These are phyloP conservation scores for Menidia beryllina DNA, from an alignment of 2,113 vertebrate genomes.

Conservation along the genomic window DNA sequence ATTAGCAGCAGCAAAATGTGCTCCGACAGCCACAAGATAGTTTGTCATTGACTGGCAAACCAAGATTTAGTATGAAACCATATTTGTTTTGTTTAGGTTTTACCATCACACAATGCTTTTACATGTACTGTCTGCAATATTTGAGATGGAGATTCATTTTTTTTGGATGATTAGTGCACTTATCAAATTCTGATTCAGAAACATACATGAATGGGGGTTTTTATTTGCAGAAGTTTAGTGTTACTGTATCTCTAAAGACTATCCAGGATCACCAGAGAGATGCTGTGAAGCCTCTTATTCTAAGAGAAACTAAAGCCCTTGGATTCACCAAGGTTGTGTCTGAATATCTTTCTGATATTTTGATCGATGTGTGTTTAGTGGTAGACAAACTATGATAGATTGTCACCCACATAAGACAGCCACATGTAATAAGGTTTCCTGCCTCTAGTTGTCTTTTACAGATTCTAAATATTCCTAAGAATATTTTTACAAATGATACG, in stretches of 20 bases:
- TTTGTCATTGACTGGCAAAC: neutral
- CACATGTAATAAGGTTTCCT: neutral
- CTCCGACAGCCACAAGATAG: conserved; percentile 10
- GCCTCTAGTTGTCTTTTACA: neutral
- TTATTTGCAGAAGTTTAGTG: neutral
- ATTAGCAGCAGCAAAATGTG: conserved; percentile 34
- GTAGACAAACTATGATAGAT: neutral
- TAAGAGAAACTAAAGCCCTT: neutral
- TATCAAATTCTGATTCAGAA: conserved; percentile 1
- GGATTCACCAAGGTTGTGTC: neutral
- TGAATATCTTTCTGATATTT: neutral
- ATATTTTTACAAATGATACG: neutral
- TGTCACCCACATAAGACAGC: neutral
- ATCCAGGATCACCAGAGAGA: neutral
- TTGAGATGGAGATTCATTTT: neutral
- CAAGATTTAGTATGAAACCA: neutral
- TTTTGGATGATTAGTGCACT: conserved; percentile 8
- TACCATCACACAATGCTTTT: conserved; percentile 16
- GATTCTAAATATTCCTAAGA: neutral
- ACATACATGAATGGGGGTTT: neutral
- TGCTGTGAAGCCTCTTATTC: neutral
- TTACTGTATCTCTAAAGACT: neutral
- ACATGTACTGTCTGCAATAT: conserved; percentile 14
- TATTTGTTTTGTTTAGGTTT: conserved; percentile 11
- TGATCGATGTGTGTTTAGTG: neutral